Evolutionary conservation across 2,888 invertebrate species (phyloP), one percentile per base, ranked within the genome.

Genomic region (Pheosia gnoma): DNA sequence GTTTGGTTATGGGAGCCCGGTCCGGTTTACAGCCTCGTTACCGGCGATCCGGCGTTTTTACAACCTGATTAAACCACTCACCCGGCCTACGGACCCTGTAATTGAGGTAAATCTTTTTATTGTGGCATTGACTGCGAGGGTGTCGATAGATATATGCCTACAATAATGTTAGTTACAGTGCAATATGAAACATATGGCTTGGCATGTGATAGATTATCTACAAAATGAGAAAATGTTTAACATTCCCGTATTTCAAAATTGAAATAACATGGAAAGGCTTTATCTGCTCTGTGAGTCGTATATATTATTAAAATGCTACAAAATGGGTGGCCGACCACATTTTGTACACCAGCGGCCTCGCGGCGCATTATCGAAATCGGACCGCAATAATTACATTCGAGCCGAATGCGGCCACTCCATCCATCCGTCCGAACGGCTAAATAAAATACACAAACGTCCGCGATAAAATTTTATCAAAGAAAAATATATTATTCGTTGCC

Each of bases 351-450:
- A 75, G 74, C 87, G 85, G 86, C 87, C 89, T 87, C 89, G 87
- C 84, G 77, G 84, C 86, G 86, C 88, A 91, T 91, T 91, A 92
- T 92, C 91, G 90, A 86, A 91, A 91, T 88, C 91, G 88, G 84
- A 89, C 91, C 90, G 86, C 91, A 89, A 86, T 91, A 91, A 93
- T 93, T 92, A 93, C 92, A 92, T 90, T 88, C 88, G 86, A 84
- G 83, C 84, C 83, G 89, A 88, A 88, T 81, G 87, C 88, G 83
- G 82, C 86, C 84, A 78, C 84, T 86, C 83, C 83, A 84, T 90
- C 87, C 87, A 84, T 87, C 87, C 86, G 87, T 89, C 82, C 87
- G 80, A 83, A 82, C 82, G 83, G 81, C 84, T 83, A 87, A 87
- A 89, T 90, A 90, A 87, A 86, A 80, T 75, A 78, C 77, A 87